phyloP scores from a whole-genome alignment of 2,888 invertebrate genomes.

The Watsonalla binaria region DNA sequence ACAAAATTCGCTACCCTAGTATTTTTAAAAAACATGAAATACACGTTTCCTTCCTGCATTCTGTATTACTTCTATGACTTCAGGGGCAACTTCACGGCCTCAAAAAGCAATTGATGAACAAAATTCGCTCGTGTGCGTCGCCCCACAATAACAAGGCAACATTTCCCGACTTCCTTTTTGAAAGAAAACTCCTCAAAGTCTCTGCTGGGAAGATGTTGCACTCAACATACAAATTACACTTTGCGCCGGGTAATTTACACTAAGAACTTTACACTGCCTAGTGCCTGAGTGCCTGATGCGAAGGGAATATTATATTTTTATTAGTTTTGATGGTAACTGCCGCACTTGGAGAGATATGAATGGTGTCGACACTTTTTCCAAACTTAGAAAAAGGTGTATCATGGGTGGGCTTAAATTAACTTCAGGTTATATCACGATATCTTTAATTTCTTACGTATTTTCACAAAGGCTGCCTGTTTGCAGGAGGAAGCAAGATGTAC shows the following conservation, averaged over 20 bases:
- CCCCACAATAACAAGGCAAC: slow-evolving; percentile 39
- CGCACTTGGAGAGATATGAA: too few species aligned
- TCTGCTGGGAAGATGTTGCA: slow-evolving; percentile 26
- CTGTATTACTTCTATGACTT: too few species aligned
- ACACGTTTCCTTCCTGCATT: too few species aligned
- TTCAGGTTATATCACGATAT: too few species aligned
- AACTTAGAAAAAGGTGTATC: too few species aligned
- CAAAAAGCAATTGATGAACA: not conserved
- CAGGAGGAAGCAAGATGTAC: too few species aligned
- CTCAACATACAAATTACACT: slow-evolving; percentile 40
- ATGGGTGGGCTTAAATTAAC: too few species aligned
- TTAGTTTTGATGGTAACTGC: not conserved
- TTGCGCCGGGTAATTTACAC: slow-evolving; percentile 7
- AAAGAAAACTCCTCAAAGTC: slow-evolving; percentile 31
- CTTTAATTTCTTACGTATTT: too few species aligned
- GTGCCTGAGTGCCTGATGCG: not conserved
- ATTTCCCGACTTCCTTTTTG: slow-evolving; percentile 25
- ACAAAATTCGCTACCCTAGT: slow-evolving; percentile 14
- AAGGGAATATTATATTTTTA: not conserved
- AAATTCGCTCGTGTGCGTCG: slow-evolving; percentile 22
- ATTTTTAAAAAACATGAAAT: too few species aligned
- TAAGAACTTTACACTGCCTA: not conserved
- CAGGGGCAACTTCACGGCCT: too few species aligned
- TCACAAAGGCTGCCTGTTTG: too few species aligned
- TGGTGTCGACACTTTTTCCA: too few species aligned